Evolutionary conservation across 2,888 invertebrate species (phyloP).

Genomic region (Hydrotaea diabolus): DNA sequence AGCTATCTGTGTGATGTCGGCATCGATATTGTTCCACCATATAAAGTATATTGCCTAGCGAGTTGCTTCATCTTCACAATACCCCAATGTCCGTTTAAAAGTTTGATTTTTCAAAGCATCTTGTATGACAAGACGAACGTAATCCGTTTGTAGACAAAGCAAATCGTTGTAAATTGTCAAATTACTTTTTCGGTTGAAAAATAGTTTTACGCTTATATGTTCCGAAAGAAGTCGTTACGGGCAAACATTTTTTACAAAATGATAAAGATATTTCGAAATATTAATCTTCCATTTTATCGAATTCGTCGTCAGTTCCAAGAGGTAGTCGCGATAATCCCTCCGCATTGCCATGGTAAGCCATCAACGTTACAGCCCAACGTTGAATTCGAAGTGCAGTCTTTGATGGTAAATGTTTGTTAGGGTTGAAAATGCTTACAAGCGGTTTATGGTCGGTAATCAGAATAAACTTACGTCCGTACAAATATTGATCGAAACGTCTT

Average conservation of each 20-base stretch:
- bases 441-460: slow-evolving; percentile 47
- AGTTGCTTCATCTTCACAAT: slow-evolving; percentile 53
- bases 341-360: slow-evolving; percentile 65
- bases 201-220: slow-evolving; percentile 21
- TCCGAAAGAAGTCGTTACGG: background rate
- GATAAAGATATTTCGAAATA: slow-evolving; percentile 22
- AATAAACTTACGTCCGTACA: slow-evolving; percentile 54
- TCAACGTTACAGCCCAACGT: slow-evolving; percentile 52
- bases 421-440: slow-evolving; percentile 38
- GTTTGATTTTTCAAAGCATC: slow-evolving; percentile 35
- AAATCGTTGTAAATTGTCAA: background rate
- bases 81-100: slow-evolving; percentile 52
- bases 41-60: slow-evolving; percentile 51
- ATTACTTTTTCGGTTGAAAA: background rate
- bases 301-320: slow-evolving; percentile 41
- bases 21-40: slow-evolving; percentile 54
- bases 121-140: slow-evolving; percentile 50
- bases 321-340: slow-evolving; percentile 63
- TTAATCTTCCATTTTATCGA: slow-evolving; percentile 52
- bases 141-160: slow-evolving; percentile 49
- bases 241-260: slow-evolving; percentile 39
- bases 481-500: slow-evolving; percentile 42
- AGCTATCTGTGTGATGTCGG: slow-evolving; percentile 38
- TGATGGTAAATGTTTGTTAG: slow-evolving; percentile 35
- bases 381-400: slow-evolving; percentile 39